A percentile compares a stretch with the other conserved stretches of the same genome.
These are phyloP conservation scores for Arctia plantaginis DNA, from an alignment of 2,888 invertebrate species.

Conservation along the genomic window DNA sequence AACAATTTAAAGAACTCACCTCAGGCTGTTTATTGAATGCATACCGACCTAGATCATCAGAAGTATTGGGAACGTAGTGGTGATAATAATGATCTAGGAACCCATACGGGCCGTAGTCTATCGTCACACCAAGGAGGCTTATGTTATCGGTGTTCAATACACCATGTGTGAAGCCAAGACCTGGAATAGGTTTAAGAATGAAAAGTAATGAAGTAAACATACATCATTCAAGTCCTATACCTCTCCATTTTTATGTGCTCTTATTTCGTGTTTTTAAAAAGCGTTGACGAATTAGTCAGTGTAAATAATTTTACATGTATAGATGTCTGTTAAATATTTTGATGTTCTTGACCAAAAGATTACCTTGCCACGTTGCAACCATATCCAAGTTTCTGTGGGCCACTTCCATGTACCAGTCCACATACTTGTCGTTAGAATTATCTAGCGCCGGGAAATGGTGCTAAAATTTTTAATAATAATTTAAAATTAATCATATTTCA, in stretches of 20 bases:
- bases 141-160: slow-evolving; percentile 88
- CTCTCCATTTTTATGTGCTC: no score
- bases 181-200: slow-evolving; percentile 53
- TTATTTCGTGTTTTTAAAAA: no score
- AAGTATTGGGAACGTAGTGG: slow-evolving; percentile 74
- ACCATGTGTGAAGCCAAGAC: slow-evolving; percentile 88
- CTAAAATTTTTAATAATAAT: slow-evolving; percentile 55
- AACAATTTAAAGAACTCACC: slow-evolving; percentile 54
- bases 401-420: slow-evolving; percentile 84
- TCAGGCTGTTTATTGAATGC: slow-evolving; percentile 73
- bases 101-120: slow-evolving; percentile 89
- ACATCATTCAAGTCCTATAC: no score
- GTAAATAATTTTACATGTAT: no score
- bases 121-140: slow-evolving; percentile 87
- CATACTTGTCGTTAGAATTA: slow-evolving; percentile 65
- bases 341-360: neutral
- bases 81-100: slow-evolving; percentile 76
- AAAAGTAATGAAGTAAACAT: neutral
- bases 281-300: neutral
- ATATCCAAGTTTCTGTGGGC: slow-evolving; percentile 85
- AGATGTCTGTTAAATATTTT: no score
- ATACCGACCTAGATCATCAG: slow-evolving; percentile 77
- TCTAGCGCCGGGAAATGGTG: slow-evolving; percentile 73
- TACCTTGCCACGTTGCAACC: slow-evolving; percentile 88
- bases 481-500: neutral